Conservation (phyloP, 2,888 invertebrate genomes). For the Xanthorhoe spadicearia region DNA sequence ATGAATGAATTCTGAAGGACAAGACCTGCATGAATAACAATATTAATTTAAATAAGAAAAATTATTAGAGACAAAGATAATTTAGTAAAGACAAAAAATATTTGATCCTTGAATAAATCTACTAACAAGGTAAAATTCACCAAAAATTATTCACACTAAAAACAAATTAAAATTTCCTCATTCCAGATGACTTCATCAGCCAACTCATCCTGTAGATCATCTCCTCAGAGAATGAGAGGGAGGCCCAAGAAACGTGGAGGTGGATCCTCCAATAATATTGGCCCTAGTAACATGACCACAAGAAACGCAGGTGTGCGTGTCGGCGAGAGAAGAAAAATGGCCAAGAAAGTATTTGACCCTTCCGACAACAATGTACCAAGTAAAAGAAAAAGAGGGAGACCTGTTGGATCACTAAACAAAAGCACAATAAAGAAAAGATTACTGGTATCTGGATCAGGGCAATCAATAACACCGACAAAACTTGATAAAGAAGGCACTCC, state of each 20-base stretch:
- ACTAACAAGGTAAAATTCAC: not conserved
- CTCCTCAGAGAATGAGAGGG: conserved; percentile 77
- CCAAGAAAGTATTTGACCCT: conserved; percentile 94
- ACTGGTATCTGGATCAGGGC: conserved; percentile 63
- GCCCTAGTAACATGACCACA: conserved; percentile 57
- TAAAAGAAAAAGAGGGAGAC: conserved; percentile 88
- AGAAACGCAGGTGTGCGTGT: conserved; percentile 79
- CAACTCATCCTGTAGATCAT: conserved; percentile 80
- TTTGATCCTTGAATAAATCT: not conserved
- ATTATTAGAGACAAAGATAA: too few relatives aligned
- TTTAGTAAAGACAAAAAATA: too few relatives aligned
- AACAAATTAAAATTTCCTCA: conserved; percentile 8
- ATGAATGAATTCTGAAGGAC: too few relatives aligned
- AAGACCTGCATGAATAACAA: too few relatives aligned
- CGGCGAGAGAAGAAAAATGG: conserved; percentile 88
- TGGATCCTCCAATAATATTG: conserved; percentile 60
- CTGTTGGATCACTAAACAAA: conserved; percentile 86
- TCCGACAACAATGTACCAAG: conserved; percentile 92
- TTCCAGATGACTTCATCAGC: conserved; percentile 81
- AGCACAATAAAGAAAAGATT: conserved; percentile 82
- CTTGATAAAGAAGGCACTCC: conserved; percentile 68
- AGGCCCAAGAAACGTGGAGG: conserved; percentile 74
- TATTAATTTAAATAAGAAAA: too few relatives aligned
- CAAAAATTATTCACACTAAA: not conserved
- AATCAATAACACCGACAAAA: conserved; percentile 51